Conservation (phyloP, 2,797 vertebrate species). For the Anguilla pacifica region DNA sequence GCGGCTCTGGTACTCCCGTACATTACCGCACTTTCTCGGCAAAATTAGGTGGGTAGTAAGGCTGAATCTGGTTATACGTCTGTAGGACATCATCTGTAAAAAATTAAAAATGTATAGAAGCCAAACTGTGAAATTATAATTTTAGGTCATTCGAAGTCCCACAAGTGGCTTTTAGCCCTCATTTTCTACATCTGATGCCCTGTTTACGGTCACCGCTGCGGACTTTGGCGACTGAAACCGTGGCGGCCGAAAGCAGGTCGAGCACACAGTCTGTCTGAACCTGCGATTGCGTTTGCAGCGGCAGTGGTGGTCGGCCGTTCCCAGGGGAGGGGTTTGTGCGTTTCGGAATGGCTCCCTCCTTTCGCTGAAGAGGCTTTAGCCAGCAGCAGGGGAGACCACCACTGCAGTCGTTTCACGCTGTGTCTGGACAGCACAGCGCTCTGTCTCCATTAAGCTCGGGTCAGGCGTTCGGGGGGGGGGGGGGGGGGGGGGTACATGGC, state of each 20-base stretch:
- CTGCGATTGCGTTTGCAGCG: not conserved
- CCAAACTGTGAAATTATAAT: not conserved
- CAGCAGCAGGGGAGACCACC: rapidly evolving
- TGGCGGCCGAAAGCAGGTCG: not conserved
- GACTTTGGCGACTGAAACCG: not conserved
- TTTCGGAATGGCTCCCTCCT: not conserved
- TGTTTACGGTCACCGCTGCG: not conserved
- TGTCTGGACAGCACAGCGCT: not conserved
- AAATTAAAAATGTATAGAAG: not conserved
- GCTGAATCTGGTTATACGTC: not conserved
- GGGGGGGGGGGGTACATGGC: not conserved
- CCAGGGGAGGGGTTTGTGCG: not conserved
- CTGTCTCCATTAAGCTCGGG: not conserved
- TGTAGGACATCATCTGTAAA: not conserved
- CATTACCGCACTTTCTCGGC: not conserved
- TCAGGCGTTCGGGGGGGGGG: not conserved
- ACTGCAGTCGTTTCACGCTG: not conserved
- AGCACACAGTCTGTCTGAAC: not conserved
- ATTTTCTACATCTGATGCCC: not conserved
- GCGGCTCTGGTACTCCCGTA: too few relatives aligned
- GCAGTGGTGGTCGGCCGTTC: not conserved
- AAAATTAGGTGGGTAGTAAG: not conserved
- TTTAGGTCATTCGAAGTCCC: not conserved
- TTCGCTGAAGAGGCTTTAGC: not conserved
- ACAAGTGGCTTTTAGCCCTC: not conserved